These are phyloP conservation scores for Sorex fumeus DNA, from an alignment of 2,113 vertebrate genomes.

Conservation along the genomic window DNA sequence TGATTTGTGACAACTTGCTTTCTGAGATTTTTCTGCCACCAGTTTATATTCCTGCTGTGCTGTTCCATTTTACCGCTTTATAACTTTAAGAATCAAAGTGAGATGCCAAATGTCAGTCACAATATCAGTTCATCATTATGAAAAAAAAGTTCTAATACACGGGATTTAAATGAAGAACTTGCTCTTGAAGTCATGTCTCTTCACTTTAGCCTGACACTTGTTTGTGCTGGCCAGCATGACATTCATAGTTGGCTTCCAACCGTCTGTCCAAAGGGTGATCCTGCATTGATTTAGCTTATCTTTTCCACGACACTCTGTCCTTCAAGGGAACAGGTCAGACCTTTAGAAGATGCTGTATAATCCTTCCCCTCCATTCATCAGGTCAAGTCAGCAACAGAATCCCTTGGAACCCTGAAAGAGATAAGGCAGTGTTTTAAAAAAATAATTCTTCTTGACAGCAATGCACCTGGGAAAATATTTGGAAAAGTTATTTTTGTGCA, in stretches of 20 bases:
- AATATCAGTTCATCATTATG: conserved; percentile 37
- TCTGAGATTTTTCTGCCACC: conserved; percentile 33
- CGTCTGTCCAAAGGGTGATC: neutral
- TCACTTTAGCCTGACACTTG: neutral
- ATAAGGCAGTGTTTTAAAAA: neutral
- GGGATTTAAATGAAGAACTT: conserved; percentile 63
- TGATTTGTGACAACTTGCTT: neutral
- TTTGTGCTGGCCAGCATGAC: neutral
- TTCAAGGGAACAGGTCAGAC: neutral
- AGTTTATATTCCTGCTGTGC: neutral
- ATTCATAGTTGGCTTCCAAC: neutral
- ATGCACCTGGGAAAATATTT: neutral
- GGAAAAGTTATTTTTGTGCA: neutral
- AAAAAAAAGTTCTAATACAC: neutral
- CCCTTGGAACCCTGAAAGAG: neutral
- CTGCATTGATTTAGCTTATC: neutral
- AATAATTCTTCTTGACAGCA: neutral
- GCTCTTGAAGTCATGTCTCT: neutral
- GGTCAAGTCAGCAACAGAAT: neutral
- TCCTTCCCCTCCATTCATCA: conserved; percentile 8
- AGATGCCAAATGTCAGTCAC: conserved; percentile 31
- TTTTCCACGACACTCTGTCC: neutral
- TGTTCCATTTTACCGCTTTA: conserved; percentile 56
- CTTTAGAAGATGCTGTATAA: neutral
- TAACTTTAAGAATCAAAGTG: conserved; percentile 23